phyloP scores from a whole-genome alignment of 2,113 vertebrate species.

The Nyctereutes procyonoides region DNA sequence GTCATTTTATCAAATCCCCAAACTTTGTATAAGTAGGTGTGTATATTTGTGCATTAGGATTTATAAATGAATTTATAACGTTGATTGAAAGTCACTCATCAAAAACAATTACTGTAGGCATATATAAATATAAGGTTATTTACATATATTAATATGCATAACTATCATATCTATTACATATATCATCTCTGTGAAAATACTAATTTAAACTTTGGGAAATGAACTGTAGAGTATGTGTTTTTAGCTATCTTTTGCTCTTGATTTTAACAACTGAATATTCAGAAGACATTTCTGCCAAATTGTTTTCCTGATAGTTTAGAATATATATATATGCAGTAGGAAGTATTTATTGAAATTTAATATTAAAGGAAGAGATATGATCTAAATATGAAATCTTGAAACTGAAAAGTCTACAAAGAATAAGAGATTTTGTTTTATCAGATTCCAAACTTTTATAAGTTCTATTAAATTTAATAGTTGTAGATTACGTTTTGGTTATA shows the following conservation, averaged over 20 bases:
- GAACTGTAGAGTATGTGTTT: neutral
- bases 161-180: neutral
- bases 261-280: neutral
- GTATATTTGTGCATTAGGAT: neutral
- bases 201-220: constrained; percentile 32
- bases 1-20: neutral
- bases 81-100: neutral
- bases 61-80: neutral
- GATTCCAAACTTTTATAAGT: neutral
- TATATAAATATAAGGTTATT: neutral
- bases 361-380: neutral
- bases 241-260: neutral
- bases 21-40: neutral
- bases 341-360: neutral
- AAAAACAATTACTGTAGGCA: neutral
- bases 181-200: neutral
- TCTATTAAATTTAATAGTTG: neutral
- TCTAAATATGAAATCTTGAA: constrained; percentile 6
- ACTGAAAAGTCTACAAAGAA: neutral
- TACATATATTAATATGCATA: neutral
- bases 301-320: neutral
- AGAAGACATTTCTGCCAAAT: neutral
- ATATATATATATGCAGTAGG: neutral
- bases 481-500: neutral
- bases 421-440: neutral